Base-by-base conservation (phyloP, 2,797 vertebrate genomes). In the Morelia viridis region DNA sequence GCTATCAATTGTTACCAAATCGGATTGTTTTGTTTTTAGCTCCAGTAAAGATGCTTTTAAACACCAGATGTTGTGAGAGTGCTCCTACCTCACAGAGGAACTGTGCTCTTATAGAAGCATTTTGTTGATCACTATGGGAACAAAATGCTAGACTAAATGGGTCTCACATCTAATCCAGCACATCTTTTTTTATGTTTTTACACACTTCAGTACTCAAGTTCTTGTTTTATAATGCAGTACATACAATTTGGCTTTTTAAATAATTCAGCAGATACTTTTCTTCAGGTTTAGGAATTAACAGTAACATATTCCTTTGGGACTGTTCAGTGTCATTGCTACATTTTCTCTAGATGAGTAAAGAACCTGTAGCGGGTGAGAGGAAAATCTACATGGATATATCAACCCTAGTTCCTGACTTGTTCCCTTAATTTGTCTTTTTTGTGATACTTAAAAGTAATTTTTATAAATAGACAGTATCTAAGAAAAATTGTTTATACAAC, bases 401-500 rank as follows among this genome's bases (percentile, higher is more conserved):
- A 17, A 89, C 19, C 88, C 12, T 90, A 50, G 28, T 92, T 89
- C 92, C 85, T 92, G 0, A 0, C 85, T 89, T 93, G 90, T 92
- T 90, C 0, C 26, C 35, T 76, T 91, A 91, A 92, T 87, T 92
- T 89, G 91, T 68, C 85, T 64, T 91, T 7, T 64, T 68, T 90
- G 93, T 90, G 93, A 94, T 94, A 93, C 92, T 91, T 89, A 92
- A 46, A 91, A 89, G 90, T 64, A 92, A 92, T 89, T 58, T 0
- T 0, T 11, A 56, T 90, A 95, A 22, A 68, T 88, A 61, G 4
- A 0, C 89, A 56, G 84, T 57, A 90, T 92, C 60, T 68, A 71
- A 94, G 31, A 93, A 53, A 93, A 93, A 84, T 31, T 35, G 89
- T 89, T 65, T 76, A 92, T 58, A 76, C 22, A 76, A 76, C n/a